These are phyloP conservation scores for Adineta ricciae DNA, from an alignment of 2,888 invertebrate species.

Conservation along the genomic window DNA sequence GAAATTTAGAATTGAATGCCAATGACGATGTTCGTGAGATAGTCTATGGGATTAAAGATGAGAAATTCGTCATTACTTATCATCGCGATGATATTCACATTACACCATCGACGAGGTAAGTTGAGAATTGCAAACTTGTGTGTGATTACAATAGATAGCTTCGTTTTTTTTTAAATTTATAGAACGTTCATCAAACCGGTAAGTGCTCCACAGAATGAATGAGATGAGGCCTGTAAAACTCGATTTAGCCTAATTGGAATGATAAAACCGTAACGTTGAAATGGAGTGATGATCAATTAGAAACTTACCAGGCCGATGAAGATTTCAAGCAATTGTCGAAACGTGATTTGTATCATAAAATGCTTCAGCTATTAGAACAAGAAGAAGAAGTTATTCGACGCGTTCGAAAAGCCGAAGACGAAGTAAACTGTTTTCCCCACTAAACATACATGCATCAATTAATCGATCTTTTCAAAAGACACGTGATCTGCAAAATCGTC, in stretches of 20 bases:
- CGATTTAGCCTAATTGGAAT: conserved; percentile 42
- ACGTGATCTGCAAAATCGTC: conserved; percentile 40
- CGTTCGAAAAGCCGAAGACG: conserved; percentile 47
- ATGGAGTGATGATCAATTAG: conserved; percentile 45
- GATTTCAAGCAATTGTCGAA: conserved; percentile 42
- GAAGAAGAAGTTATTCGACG: conserved; percentile 43
- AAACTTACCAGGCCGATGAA: conserved; percentile 48
- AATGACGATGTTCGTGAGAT: conserved; percentile 47
- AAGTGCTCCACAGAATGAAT: not conserved
- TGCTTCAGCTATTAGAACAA: conserved; percentile 43
- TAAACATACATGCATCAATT: no score
- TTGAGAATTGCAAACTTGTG: not conserved
- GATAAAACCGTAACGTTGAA: conserved; percentile 46
- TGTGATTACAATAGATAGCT: not conserved
- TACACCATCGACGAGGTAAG: conserved; percentile 46
- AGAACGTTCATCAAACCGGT: not conserved
- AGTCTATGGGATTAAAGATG: conserved; percentile 44
- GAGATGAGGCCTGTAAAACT: no score
- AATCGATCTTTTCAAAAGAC: conserved; percentile 40
- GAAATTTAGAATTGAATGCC: conserved; percentile 42
- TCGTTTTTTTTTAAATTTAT: not conserved
- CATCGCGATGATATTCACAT: conserved; percentile 47
- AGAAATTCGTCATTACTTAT: conserved; percentile 46
- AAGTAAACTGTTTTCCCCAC: conserved; percentile 38
- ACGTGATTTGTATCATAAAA: conserved; percentile 47